Conservation (phyloP, 2,888 invertebrate genomes). For the Chloroclysta siterata region DNA sequence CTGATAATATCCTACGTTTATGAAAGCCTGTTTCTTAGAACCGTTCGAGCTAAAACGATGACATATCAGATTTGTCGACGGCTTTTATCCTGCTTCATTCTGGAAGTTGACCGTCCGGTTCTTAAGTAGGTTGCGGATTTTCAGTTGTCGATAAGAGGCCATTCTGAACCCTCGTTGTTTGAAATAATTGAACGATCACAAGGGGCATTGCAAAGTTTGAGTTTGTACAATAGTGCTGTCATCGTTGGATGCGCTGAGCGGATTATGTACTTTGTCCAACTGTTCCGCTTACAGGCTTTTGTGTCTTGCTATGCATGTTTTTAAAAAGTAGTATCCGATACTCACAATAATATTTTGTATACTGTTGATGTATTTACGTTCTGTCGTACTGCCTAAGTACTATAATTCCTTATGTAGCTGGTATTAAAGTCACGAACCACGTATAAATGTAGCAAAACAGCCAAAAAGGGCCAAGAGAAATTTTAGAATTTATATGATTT, state of each 20-base stretch:
- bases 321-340: no score
- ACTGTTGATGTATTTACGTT: no score
- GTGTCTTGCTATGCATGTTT: no score
- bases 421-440: no score
- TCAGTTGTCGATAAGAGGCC: not conserved
- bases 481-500: no score
- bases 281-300: not conserved
- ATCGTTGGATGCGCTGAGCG: not conserved
- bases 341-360: no score
- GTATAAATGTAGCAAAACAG: no score
- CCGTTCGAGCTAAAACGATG: conserved; percentile 12
- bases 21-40: conserved; percentile 3
- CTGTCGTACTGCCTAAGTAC: no score
- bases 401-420: no score
- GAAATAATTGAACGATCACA: not conserved
- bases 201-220: not conserved
- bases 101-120: conserved; percentile 1
- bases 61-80: conserved; percentile 8
- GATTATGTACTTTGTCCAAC: not conserved
- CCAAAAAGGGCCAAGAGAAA: no score
- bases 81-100: conserved; percentile 10
- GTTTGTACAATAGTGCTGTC: not conserved
- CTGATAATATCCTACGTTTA: conserved; percentile 2
- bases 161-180: not conserved
- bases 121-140: not conserved